phyloP scores from a whole-genome alignment of 2,797 vertebrate species.

The Staurois parvus region DNA sequence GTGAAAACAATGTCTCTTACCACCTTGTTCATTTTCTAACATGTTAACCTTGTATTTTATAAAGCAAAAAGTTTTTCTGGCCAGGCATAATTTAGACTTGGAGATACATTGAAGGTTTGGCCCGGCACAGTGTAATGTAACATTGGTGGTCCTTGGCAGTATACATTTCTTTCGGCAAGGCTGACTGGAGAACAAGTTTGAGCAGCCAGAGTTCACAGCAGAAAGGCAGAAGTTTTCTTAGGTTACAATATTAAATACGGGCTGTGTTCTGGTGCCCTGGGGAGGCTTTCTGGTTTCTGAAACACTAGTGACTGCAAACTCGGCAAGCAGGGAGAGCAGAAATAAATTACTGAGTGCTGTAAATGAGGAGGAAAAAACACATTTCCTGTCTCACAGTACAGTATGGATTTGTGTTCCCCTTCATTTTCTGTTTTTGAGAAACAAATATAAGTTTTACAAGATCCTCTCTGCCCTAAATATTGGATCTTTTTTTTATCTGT shows the following conservation, averaged over 20 bases:
- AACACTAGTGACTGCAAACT: conserved; percentile 46
- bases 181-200: conserved; percentile 38
- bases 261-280: conserved; percentile 43
- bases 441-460: conserved; percentile 12
- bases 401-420: conserved; percentile 48
- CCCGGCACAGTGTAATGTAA: conserved; percentile 63
- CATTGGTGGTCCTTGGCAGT: conserved; percentile 67
- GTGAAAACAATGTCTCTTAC: conserved; percentile 87
- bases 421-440: conserved; percentile 38
- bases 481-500: too few species aligned
- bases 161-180: conserved; percentile 54
- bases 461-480: not conserved
- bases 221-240: conserved; percentile 51
- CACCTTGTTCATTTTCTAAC: conserved; percentile 71
- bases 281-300: conserved; percentile 58
- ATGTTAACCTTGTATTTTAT: conserved; percentile 73
- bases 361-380: conserved; percentile 53
- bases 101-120: conserved; percentile 64
- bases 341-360: conserved; percentile 60
- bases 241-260: conserved; percentile 49
- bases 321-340: conserved; percentile 48
- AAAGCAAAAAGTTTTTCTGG: conserved; percentile 71
- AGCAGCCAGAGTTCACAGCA: conserved; percentile 48
- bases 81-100: conserved; percentile 67
- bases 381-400: conserved; percentile 56